Evolutionary conservation across 2,888 invertebrate genomes (phyloP).

Genomic region (Punctoribates punctum): DNA sequence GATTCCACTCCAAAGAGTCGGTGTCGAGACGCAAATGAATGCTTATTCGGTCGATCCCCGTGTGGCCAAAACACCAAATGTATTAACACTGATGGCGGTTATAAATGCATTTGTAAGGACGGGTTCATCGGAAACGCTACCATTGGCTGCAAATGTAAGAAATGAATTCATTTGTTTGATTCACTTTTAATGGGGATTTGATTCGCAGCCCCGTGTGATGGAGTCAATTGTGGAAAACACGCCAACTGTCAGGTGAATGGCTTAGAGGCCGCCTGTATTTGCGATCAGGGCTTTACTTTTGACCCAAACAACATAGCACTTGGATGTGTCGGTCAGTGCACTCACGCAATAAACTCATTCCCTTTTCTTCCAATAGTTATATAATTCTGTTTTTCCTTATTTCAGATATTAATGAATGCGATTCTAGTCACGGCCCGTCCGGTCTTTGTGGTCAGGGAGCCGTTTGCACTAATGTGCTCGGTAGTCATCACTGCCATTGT

Average conservation of each 20-base stretch:
- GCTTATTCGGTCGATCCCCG: constrained; percentile 50
- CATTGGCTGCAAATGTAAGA: constrained; percentile 50
- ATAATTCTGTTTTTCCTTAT: constrained; percentile 7
- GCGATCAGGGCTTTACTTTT: constrained; percentile 75
- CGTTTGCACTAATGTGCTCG: constrained; percentile 70
- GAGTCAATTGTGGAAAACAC: constrained; percentile 81
- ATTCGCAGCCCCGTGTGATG: constrained; percentile 73
- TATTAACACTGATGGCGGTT: constrained; percentile 50
- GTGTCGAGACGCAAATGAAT: constrained; percentile 50
- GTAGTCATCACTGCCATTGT: constrained; percentile 77
- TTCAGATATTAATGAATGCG: constrained; percentile 52
- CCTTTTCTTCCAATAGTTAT: not conserved
- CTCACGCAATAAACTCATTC: constrained; percentile 31
- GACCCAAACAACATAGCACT: constrained; percentile 81
- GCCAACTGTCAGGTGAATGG: constrained; percentile 85
- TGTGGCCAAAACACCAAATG: constrained; percentile 51
- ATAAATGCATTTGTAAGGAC: constrained; percentile 50
- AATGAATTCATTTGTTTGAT: constrained; percentile 6
- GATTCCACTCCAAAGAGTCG: constrained; percentile 31
- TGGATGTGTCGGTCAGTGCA: constrained; percentile 65
- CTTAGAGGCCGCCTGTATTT: constrained; percentile 79
- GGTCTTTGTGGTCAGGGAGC: constrained; percentile 74
- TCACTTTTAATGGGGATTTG: not conserved
- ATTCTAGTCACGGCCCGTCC: constrained; percentile 61
- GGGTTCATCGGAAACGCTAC: constrained; percentile 50